These are phyloP conservation scores for Pseudocheirus occidentalis DNA, from an alignment of 2,797 vertebrate genomes.

Conservation along the genomic window DNA sequence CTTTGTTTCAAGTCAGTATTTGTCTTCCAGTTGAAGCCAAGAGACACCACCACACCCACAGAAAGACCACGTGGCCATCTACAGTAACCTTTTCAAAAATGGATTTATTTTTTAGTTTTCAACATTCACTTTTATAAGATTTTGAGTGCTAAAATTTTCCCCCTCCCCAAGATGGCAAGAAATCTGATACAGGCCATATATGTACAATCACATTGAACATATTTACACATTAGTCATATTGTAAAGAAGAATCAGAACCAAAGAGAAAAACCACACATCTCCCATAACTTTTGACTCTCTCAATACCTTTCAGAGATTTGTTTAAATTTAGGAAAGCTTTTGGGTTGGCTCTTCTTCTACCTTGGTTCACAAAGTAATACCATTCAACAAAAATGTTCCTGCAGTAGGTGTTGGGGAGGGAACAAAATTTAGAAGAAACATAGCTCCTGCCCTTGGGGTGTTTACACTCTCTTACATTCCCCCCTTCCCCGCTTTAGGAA, in stretches of 20 bases:
- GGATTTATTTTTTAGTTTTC: too few species aligned
- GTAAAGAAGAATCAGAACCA: too few species aligned
- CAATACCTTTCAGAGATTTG: neutral
- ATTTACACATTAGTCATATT: too few species aligned
- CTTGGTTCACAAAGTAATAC: conserved; percentile 15
- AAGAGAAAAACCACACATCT: too few species aligned
- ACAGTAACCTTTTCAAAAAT: neutral
- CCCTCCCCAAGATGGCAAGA: too few species aligned
- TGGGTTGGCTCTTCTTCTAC: conserved; percentile 25
- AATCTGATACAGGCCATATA: too few species aligned
- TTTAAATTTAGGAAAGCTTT: neutral
- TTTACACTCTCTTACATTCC: neutral
- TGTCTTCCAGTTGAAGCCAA: neutral
- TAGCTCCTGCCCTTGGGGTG: neutral
- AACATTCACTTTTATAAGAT: too few species aligned
- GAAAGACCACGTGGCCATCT: neutral
- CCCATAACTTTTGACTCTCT: neutral
- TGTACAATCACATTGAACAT: too few species aligned
- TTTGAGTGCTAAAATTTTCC: too few species aligned
- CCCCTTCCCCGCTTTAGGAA: neutral
- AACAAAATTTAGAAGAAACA: neutral
- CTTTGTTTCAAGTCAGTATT: neutral
- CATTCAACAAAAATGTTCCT: neutral
- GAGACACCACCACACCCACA: neutral
- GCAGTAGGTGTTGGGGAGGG: neutral